Evolutionary conservation across 2,797 vertebrate species (phyloP).

Genomic region (Taeniopygia guttata): DNA sequence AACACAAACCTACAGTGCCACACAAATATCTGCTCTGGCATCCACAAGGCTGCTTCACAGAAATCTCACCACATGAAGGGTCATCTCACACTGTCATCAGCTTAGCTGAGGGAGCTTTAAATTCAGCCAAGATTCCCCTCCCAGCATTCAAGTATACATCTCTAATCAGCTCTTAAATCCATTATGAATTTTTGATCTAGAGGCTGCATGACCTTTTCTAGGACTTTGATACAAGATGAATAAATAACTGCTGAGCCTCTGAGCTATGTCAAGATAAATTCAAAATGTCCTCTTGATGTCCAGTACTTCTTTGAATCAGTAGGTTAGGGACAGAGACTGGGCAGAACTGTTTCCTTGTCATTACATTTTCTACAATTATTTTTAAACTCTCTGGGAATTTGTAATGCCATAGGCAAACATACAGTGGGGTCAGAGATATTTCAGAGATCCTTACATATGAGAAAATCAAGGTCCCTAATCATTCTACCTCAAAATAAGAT

Average conservation of each 20-base stretch:
- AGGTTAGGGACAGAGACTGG: background rate
- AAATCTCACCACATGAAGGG: background rate
- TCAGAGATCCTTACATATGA: background rate
- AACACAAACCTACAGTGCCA: fast-evolving
- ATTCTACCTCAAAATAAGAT: background rate
- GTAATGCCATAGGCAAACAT: background rate
- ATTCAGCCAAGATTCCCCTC: background rate
- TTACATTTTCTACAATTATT: background rate
- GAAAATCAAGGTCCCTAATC: background rate
- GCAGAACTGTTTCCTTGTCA: background rate
- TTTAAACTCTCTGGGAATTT: background rate
- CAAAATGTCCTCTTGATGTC: background rate
- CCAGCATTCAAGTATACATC: background rate
- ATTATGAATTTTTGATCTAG: slow-evolving; percentile 9
- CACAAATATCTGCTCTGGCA: background rate
- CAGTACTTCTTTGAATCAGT: background rate
- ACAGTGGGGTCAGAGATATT: background rate
- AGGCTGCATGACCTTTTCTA: slow-evolving; percentile 29
- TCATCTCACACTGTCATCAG: background rate
- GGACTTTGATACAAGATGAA: slow-evolving; percentile 26
- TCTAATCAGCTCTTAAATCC: slow-evolving; percentile 30
- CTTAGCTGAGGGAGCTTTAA: background rate
- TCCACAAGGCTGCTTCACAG: background rate
- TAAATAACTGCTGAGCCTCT: slow-evolving; percentile 20
- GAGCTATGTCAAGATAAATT: slow-evolving; percentile 47